phyloP scores from a whole-genome alignment of 2,113 vertebrate genomes.

The Cepphus grylle region DNA sequence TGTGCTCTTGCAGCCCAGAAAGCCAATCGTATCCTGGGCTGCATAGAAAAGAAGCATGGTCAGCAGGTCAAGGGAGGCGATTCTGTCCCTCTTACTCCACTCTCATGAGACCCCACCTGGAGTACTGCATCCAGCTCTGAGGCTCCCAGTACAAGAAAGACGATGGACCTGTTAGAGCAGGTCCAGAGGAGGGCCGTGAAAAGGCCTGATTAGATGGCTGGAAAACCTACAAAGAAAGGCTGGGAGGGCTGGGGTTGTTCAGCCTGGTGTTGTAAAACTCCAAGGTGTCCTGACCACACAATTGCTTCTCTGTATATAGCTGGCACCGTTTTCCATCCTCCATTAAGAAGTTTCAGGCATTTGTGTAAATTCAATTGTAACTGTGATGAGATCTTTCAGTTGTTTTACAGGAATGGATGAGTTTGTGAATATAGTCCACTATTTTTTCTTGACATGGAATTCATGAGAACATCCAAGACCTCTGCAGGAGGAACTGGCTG shows the following conservation, averaged over 20 bases:
- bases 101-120: neutral
- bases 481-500: neutral
- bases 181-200: neutral
- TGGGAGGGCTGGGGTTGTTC: neutral
- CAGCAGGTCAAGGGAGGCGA: neutral
- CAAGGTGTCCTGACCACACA: neutral
- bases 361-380: neutral
- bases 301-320: neutral
- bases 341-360: neutral
- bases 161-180: neutral
- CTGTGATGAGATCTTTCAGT: neutral
- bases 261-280: neutral
- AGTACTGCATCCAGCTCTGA: neutral
- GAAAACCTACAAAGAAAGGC: neutral
- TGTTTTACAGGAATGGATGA: neutral
- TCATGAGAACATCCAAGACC: neutral
- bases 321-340: neutral
- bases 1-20: neutral
- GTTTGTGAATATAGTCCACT: neutral
- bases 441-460: neutral
- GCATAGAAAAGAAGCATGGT: neutral
- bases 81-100: neutral
- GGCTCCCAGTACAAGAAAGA: neutral
- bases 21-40: fast-evolving
- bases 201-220: neutral